These are phyloP conservation scores for Dicaeum eximium DNA, from an alignment of 2,113 vertebrate genomes.

Conservation along the genomic window DNA sequence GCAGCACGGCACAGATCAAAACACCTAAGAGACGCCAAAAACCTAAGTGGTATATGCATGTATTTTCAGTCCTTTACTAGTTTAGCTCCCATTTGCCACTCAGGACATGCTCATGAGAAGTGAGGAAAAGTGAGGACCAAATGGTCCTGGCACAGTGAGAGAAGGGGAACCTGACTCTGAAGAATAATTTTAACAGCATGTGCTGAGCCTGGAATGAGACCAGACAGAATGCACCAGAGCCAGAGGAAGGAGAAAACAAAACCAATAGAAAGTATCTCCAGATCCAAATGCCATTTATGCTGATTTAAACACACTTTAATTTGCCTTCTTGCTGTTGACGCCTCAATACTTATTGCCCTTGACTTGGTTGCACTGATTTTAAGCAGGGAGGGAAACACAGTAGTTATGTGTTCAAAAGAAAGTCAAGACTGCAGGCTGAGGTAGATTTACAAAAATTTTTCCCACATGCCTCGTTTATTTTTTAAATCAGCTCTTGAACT, in stretches of 20 bases:
- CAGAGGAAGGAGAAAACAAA: neutral
- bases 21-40: neutral
- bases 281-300: neutral
- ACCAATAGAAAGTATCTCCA: neutral
- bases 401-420: neutral
- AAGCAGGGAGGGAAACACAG: neutral
- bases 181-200: neutral
- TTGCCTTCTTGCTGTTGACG: neutral
- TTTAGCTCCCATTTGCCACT: neutral
- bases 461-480: neutral
- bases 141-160: neutral
- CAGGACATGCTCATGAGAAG: neutral
- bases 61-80: neutral
- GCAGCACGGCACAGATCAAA: neutral
- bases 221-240: neutral
- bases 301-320: neutral
- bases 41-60: neutral
- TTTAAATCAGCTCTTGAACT: neutral
- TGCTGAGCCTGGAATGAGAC: neutral
- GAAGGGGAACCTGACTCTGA: neutral
- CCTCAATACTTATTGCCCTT: neutral
- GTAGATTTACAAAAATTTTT: neutral
- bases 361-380: neutral
- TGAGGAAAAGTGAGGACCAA: neutral
- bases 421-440: neutral